Evolutionary conservation across 2,888 invertebrate genomes (phyloP).

Genomic region (Apamea anceps): DNA sequence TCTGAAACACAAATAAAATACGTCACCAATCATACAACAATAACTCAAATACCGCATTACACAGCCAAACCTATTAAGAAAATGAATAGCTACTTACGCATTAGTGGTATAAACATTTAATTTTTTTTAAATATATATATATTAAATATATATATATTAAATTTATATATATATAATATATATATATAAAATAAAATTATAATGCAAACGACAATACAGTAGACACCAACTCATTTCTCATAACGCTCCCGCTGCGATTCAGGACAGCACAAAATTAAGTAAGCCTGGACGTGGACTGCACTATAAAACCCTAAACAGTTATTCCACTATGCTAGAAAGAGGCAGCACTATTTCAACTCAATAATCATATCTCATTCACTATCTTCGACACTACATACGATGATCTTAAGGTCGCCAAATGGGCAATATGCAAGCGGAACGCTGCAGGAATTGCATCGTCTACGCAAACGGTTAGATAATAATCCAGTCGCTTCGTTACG

Average conservation of each 20-base stretch:
- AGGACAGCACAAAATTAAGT: conserved; percentile 30
- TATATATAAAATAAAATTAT: too few relatives aligned
- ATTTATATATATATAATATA: too few relatives aligned
- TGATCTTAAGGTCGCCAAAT: conserved; percentile 43
- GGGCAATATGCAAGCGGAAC: conserved; percentile 51
- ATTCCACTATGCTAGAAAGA: conserved; percentile 17
- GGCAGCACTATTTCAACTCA: background rate
- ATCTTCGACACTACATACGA: conserved; percentile 28
- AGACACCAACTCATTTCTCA: conserved; percentile 28
- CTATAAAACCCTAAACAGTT: conserved; percentile 19
- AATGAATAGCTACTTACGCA: conserved; percentile 20
- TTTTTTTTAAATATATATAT: too few relatives aligned
- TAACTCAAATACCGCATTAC: background rate
- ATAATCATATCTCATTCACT: conserved; percentile 34
- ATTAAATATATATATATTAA: too few relatives aligned
- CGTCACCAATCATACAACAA: background rate
- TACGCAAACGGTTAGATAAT: conserved; percentile 57
- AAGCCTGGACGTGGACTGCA: conserved; percentile 12
- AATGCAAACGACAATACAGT: conserved; percentile 26
- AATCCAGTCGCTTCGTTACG: conserved; percentile 52
- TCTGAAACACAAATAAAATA: background rate
- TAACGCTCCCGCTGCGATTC: conserved; percentile 26
- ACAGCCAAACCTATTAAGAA: conserved; percentile 9
- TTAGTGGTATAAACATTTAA: conserved; percentile 23
- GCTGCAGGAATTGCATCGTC: conserved; percentile 34